These are phyloP conservation scores for Nothoprocta perdicaria DNA, from an alignment of 2,113 vertebrate species.

Conservation along the genomic window DNA sequence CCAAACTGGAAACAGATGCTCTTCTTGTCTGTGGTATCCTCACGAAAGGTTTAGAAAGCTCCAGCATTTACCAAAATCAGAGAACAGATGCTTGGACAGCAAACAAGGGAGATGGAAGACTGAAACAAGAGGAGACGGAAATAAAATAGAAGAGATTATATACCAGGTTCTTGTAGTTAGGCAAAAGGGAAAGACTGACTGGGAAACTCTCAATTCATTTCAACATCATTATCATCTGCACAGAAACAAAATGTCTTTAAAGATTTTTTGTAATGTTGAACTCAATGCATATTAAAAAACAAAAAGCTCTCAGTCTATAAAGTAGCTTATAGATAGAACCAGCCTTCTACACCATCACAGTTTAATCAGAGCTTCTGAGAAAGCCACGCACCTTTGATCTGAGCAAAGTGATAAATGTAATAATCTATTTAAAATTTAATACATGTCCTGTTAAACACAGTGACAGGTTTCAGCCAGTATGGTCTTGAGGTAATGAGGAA, in stretches of 20 bases:
- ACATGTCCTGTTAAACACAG: slow-evolving; percentile 8
- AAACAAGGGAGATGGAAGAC: neutral
- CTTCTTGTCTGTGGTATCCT: neutral
- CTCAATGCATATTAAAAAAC: neutral
- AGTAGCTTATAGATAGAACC: slow-evolving; percentile 7
- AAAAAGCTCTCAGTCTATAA: neutral
- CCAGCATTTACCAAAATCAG: neutral
- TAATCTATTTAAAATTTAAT: slow-evolving; percentile 31
- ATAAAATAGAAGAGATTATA: neutral
- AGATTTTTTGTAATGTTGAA: neutral
- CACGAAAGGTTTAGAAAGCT: neutral
- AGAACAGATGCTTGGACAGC: neutral
- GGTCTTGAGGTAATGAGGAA: slow-evolving; percentile 44
- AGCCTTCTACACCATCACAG: neutral
- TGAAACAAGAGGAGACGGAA: neutral
- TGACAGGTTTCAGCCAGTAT: neutral
- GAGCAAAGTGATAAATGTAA: slow-evolving; percentile 42
- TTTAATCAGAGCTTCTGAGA: slow-evolving; percentile 61
- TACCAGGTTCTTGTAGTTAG: neutral
- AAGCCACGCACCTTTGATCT: slow-evolving; percentile 47
- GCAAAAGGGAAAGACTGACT: neutral
- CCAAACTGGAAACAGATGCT: neutral
- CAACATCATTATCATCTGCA: neutral
- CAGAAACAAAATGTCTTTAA: neutral
- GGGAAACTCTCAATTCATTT: neutral